A percentile compares a stretch with the other conserved stretches of the same genome.
These are phyloP conservation scores for Xestia xanthographa DNA, from an alignment of 2,888 invertebrate species.

Conservation along the genomic window DNA sequence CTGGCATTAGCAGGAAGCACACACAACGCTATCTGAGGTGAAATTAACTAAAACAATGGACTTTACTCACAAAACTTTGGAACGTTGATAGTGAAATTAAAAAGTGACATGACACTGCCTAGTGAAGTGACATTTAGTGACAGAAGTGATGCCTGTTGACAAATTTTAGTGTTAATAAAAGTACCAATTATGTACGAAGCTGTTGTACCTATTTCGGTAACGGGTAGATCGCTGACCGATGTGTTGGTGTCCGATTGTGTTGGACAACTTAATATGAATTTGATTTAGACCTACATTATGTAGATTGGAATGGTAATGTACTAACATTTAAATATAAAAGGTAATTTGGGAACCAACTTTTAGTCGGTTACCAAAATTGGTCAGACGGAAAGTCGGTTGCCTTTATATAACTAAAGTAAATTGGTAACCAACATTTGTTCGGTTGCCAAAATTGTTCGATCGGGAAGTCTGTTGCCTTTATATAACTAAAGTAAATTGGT, in stretches of 20 bases:
- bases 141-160: constrained; percentile 50
- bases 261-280: constrained; percentile 7
- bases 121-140: constrained; percentile 58
- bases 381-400: constrained; percentile 5
- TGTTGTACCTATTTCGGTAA: constrained; percentile 13
- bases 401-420: neutral
- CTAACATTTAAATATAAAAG: neutral
- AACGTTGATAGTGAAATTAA: constrained; percentile 66
- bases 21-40: constrained; percentile 33
- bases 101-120: constrained; percentile 60
- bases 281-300: neutral
- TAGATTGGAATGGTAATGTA: neutral
- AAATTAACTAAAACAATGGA: constrained; percentile 31
- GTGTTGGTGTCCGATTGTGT: constrained; percentile 2
- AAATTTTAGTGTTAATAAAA: constrained; percentile 58
- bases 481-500: neutral
- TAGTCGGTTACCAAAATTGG: constrained; percentile 8
- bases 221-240: neutral
- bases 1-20: neutral
- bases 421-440: neutral
- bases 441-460: constrained; percentile 9
- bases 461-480: neutral
- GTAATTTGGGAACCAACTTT: neutral
- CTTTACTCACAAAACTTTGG: constrained; percentile 51
- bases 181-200: constrained; percentile 33